A percentile compares a stretch with the other conserved stretches of the same genome.
Conservation (phyloP, 2,113 vertebrate genomes). For the Rhinogobius similis region DNA sequence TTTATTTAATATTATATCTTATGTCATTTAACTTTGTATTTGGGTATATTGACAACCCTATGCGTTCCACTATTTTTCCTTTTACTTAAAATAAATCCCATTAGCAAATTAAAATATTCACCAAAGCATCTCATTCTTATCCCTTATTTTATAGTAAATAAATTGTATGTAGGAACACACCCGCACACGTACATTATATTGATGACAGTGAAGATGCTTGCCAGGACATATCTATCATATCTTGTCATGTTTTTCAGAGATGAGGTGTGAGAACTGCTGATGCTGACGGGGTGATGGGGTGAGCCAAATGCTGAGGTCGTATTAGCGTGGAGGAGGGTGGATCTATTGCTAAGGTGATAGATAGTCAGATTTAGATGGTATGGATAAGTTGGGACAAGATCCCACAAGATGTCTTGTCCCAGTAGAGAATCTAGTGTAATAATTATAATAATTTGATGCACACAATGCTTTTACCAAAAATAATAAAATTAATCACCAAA, state of each 20-base stretch:
- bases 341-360: background rate
- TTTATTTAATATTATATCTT: too few relatives aligned
- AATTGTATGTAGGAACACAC: background rate
- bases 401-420: too few relatives aligned
- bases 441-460: background rate
- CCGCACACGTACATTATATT: background rate
- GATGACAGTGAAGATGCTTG: background rate
- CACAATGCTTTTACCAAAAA: background rate
- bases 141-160: background rate
- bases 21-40: background rate
- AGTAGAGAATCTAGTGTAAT: background rate
- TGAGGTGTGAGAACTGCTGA: slow-evolving; percentile 3
- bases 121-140: background rate
- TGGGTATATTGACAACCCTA: too few relatives aligned
- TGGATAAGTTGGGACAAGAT: too few relatives aligned
- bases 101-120: background rate
- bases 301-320: background rate
- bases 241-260: background rate
- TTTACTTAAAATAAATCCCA: background rate
- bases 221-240: background rate
- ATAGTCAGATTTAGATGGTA: background rate
- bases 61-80: background rate
- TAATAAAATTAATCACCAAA: too few relatives aligned
- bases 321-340: background rate
- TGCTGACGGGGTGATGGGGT: background rate